Evolutionary conservation across 1,140 invertebrate species (phyloP).

Genomic region (Chymomyza costata): DNA sequence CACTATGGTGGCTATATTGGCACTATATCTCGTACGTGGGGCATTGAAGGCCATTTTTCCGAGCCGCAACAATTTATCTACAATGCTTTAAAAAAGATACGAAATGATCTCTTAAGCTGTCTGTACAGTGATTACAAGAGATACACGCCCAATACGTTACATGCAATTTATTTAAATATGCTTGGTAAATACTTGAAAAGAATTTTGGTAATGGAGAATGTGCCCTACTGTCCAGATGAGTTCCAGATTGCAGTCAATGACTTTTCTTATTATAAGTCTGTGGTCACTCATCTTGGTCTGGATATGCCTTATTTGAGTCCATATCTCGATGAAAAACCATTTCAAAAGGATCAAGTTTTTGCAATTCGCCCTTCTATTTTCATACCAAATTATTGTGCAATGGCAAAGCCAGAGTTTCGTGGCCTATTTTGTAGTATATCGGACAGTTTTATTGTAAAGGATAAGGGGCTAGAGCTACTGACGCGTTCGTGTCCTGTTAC

Average conservation of each 20-base stretch:
- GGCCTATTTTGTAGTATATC: slow-evolving; percentile 34
- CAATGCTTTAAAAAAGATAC: no score
- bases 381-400: slow-evolving; percentile 32
- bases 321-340: slow-evolving; percentile 10
- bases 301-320: not conserved
- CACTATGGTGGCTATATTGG: slow-evolving; percentile 42
- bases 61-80: no score
- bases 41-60: slow-evolving; percentile 29
- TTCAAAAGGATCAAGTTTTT: slow-evolving; percentile 32
- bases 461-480: slow-evolving; percentile 28
- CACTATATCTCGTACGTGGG: slow-evolving; percentile 33
- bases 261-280: no score
- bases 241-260: no score
- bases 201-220: no score
- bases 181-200: no score
- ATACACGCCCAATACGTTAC: no score
- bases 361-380: slow-evolving; percentile 32
- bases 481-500: no score
- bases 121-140: no score
- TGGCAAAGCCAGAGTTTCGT: slow-evolving; percentile 36
- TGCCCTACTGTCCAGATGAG: no score
- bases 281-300: slow-evolving; percentile 32
- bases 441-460: slow-evolving; percentile 31
- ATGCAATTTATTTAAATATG: no score
- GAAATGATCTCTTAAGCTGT: no score